phyloP scores from a whole-genome alignment of 2,888 invertebrate genomes.

The Sphinx pinastri region DNA sequence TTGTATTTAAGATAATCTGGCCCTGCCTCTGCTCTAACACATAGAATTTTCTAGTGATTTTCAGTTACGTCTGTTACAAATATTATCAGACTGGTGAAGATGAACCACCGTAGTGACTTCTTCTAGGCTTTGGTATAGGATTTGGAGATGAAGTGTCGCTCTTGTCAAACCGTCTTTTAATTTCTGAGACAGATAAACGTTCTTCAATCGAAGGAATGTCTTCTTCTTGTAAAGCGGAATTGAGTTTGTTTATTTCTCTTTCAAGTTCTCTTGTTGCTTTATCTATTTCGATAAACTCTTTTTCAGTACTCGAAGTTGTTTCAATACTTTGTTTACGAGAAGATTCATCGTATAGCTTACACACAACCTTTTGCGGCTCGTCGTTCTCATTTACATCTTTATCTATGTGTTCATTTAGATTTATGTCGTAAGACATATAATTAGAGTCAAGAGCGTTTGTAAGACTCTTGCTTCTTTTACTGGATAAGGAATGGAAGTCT shows the following conservation, averaged over 20 bases:
- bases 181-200: slow-evolving; percentile 72
- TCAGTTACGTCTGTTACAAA: slow-evolving; percentile 1
- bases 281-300: slow-evolving; percentile 78
- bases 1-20: too few species aligned
- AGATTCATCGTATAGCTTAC: slow-evolving; percentile 68
- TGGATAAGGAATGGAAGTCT: slow-evolving; percentile 68
- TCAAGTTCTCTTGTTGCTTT: slow-evolving; percentile 75
- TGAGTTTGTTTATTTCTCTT: slow-evolving; percentile 76
- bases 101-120: slow-evolving; percentile 75
- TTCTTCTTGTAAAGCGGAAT: slow-evolving; percentile 75
- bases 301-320: slow-evolving; percentile 76
- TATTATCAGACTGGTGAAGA: slow-evolving; percentile 48
- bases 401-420: slow-evolving; percentile 63
- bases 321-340: slow-evolving; percentile 71
- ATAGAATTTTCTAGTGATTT: background rate
- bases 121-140: slow-evolving; percentile 84
- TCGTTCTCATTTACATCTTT: slow-evolving; percentile 68
- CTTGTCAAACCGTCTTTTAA: slow-evolving; percentile 81
- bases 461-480: slow-evolving; percentile 76
- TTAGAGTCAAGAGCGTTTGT: slow-evolving; percentile 62
- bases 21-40: too few species aligned
- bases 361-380: slow-evolving; percentile 71
- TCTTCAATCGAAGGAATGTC: slow-evolving; percentile 59
- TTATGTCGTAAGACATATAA: slow-evolving; percentile 69
- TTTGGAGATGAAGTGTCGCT: slow-evolving; percentile 77